Evolutionary conservation across 2,797 vertebrate genomes (phyloP).

Genomic region (Avahi laniger): DNA sequence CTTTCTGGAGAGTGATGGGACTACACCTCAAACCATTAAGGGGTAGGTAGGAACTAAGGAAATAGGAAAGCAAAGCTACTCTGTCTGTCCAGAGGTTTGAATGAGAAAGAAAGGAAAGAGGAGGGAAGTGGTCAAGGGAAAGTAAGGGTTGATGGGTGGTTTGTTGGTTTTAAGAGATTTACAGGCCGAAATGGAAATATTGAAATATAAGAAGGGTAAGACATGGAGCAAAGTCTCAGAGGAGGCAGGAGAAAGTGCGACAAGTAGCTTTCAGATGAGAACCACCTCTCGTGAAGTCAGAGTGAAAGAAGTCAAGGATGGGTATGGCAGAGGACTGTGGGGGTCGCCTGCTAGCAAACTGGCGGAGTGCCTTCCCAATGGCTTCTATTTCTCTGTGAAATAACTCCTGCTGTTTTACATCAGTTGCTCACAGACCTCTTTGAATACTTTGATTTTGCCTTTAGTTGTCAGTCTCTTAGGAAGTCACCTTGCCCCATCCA

Average conservation of each 20-base stretch:
- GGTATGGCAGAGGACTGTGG: neutral
- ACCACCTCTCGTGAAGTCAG: neutral
- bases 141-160: neutral
- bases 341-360: neutral
- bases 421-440: neutral
- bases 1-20: neutral
- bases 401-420: neutral
- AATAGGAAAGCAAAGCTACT: neutral
- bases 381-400: neutral
- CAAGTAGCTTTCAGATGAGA: neutral
- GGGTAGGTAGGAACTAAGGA: neutral
- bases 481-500: conserved; percentile 26
- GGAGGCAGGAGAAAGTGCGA: neutral
- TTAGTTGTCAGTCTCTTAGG: neutral
- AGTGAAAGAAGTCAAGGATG: neutral
- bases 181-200: neutral
- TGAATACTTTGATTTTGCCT: conserved; percentile 35
- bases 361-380: neutral
- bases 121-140: neutral
- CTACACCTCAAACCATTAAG: neutral
- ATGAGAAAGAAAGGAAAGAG: neutral
- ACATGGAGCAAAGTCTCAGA: conserved; percentile 17
- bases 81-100: neutral
- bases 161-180: conserved; percentile 23
- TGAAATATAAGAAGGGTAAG: neutral